Conservation (phyloP, 2,113 vertebrate genomes). For the Hippocampus mohnikei region DNA sequence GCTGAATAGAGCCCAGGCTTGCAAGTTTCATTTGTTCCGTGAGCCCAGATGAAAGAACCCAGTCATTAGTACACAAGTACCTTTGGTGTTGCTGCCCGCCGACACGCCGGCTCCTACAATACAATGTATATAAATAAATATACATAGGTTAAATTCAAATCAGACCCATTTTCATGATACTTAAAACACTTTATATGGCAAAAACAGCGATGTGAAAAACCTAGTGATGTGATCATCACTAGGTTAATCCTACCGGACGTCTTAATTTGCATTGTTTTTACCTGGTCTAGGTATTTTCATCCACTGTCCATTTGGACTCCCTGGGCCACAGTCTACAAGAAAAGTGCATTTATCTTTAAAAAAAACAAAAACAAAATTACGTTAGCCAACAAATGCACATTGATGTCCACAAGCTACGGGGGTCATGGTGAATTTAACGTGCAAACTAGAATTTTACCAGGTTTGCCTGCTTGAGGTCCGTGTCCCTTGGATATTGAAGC, state of each 20-base stretch:
- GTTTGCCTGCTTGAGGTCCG: constrained; percentile 43
- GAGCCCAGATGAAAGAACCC: neutral
- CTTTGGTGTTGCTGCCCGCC: constrained; percentile 42
- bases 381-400: neutral
- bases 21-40: too few relatives aligned
- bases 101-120: constrained; percentile 27
- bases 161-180: neutral
- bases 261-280: constrained; percentile 31
- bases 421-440: neutral
- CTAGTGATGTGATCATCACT: neutral
- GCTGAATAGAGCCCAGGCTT: too few relatives aligned
- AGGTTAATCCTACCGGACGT: neutral
- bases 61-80: constrained; percentile 7
- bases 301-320: constrained; percentile 66
- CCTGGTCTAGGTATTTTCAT: constrained; percentile 66
- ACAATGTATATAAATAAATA: neutral
- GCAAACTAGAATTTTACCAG: constrained; percentile 44
- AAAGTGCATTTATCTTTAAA: neutral
- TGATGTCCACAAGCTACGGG: neutral
- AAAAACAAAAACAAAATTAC: neutral
- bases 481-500: constrained; percentile 39
- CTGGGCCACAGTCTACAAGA: constrained; percentile 61
- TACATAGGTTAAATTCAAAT: neutral
- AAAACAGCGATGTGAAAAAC: too few relatives aligned
- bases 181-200: neutral